Conservation (phyloP, 1,140 invertebrate species). For the Melanaphis sacchari region DNA sequence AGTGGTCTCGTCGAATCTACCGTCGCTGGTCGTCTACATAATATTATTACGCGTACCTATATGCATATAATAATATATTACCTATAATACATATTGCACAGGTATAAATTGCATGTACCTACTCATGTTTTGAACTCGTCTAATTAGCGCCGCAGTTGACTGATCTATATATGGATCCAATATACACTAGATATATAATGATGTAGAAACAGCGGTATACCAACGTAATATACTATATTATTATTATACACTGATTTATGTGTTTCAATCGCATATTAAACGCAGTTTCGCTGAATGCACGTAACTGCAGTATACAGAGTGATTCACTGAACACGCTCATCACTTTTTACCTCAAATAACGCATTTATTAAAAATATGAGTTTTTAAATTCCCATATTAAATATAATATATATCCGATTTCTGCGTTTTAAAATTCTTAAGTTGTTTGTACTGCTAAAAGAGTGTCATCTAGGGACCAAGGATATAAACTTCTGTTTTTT, state of each 20-base stretch:
- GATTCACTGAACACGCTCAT: too few relatives aligned
- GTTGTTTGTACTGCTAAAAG: neutral
- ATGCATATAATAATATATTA: neutral
- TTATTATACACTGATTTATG: neutral
- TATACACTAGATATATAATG: neutral
- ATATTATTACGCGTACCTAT: neutral
- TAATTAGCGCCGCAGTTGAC: neutral
- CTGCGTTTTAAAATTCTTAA: neutral
- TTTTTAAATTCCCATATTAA: too few relatives aligned
- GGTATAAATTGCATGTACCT: neutral
- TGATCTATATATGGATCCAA: slow-evolving; percentile 32
- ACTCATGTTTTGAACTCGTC: neutral
- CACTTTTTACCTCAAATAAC: too few relatives aligned
- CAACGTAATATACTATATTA: neutral
- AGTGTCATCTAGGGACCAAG: neutral
- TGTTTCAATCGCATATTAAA: neutral
- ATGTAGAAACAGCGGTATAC: neutral
- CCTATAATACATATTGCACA: neutral
- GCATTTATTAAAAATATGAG: too few relatives aligned
- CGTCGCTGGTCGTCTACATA: neutral
- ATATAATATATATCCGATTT: too few relatives aligned
- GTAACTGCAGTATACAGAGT: neutral
- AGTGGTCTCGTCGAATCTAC: neutral
- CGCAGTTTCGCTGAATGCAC: too few relatives aligned
- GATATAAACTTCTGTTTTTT: neutral